Conservation (phyloP, 2,888 invertebrate species). For the Corythucha ciliata region DNA sequence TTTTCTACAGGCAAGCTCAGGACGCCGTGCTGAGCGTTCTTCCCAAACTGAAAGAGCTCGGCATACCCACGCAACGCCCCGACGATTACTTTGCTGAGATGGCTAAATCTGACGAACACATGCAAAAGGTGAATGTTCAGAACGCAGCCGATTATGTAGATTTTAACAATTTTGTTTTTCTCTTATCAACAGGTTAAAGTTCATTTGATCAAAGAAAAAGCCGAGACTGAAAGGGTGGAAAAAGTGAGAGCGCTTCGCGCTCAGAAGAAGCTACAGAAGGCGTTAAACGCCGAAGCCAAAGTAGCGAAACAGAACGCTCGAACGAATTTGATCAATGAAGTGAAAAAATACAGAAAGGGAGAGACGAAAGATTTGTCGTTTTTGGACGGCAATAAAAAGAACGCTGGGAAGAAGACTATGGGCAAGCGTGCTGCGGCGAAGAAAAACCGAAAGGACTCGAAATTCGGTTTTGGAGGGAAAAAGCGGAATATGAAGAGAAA, state of each 20-base stretch:
- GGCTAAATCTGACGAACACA: conserved; percentile 94
- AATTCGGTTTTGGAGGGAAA: conserved; percentile 92
- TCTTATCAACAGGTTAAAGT: conserved; percentile 30
- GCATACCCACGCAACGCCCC: conserved; percentile 72
- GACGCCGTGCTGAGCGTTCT: conserved; percentile 74
- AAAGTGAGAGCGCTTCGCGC: conserved; percentile 80
- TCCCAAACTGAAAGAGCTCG: conserved; percentile 61
- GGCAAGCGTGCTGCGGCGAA: conserved; percentile 38
- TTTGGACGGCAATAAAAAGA: conserved; percentile 26
- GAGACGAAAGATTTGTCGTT: conserved; percentile 70
- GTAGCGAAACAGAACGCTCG: conserved; percentile 83
- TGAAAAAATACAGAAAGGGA: conserved; percentile 87
- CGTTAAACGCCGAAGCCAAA: conserved; percentile 73
- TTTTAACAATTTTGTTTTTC: neutral
- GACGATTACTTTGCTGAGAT: conserved; percentile 98
- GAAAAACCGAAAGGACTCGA: conserved; percentile 64
- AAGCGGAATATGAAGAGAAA: conserved; percentile 84
- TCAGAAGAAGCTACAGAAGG: conserved; percentile 86
- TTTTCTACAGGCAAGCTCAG: conserved; percentile 80
- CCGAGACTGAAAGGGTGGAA: conserved; percentile 76
- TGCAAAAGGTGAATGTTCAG: too few relatives aligned
- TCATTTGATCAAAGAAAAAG: conserved; percentile 65
- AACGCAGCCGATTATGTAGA: conserved; percentile 38
- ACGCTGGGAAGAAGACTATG: conserved; percentile 7
- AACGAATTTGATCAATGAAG: conserved; percentile 79